Conservation (phyloP, 2,797 vertebrate genomes). For the Peromyscus eremicus region DNA sequence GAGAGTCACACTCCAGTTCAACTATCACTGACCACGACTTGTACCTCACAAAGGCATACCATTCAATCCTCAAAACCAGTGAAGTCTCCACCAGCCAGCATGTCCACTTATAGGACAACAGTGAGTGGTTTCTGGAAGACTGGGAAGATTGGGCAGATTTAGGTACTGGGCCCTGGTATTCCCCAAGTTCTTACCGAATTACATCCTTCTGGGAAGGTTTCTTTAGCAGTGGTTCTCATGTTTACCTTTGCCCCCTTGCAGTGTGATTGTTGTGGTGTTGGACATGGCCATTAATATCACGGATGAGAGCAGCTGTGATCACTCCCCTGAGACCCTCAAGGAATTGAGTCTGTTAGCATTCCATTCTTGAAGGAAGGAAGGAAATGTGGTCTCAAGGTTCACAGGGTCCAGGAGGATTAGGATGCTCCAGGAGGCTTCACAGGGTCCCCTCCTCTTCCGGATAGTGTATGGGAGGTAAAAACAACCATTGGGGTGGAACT, state of each 20-base stretch:
- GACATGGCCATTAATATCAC: too few species aligned
- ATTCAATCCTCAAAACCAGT: conserved; percentile 23
- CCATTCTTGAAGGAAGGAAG: background rate
- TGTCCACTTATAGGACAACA: background rate
- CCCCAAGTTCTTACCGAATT: background rate
- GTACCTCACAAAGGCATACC: background rate
- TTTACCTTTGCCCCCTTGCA: too few species aligned
- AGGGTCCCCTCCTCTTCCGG: background rate
- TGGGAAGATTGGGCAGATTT: background rate
- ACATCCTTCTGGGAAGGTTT: background rate
- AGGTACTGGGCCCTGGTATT: background rate
- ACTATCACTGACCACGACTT: background rate
- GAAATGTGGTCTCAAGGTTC: background rate
- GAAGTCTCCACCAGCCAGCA: background rate
- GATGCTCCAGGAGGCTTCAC: background rate
- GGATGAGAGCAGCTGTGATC: background rate
- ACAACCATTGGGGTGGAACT: too few species aligned
- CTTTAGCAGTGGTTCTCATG: background rate
- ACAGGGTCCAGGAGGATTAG: background rate
- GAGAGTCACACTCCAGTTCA: background rate
- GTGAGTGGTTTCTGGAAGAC: background rate
- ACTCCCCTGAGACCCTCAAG: background rate
- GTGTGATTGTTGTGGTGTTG: background rate
- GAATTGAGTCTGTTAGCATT: background rate
- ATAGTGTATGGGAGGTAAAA: background rate